Conservation (phyloP, 2,113 vertebrate species). For the Eptesicus fuscus region DNA sequence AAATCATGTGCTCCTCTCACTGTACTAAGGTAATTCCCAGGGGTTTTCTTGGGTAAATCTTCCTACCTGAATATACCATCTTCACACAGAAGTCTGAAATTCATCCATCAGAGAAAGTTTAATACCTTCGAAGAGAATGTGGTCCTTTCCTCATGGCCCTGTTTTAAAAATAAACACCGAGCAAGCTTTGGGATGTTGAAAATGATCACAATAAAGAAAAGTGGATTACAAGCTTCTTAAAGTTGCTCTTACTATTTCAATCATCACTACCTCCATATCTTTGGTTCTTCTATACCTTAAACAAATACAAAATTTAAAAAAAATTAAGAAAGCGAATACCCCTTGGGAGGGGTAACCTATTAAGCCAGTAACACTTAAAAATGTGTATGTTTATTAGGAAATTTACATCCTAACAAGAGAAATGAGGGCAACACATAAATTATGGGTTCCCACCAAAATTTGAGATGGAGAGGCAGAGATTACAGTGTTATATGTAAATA, state of each 20-base stretch:
- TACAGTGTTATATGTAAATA: neutral
- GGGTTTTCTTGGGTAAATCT: neutral
- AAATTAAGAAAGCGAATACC: neutral
- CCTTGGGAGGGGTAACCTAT: neutral
- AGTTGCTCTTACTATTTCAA: neutral
- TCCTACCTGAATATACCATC: neutral
- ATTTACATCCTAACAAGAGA: neutral
- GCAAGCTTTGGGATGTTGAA: neutral
- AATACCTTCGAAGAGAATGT: neutral
- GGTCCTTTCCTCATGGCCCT: neutral
- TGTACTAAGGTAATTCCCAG: neutral
- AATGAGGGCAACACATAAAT: neutral
- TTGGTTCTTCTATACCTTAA: conserved; percentile 5
- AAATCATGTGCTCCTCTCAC: neutral
- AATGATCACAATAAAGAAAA: neutral
- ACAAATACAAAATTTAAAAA: neutral
- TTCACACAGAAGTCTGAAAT: neutral
- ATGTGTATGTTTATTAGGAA: neutral
- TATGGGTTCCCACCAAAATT: neutral
- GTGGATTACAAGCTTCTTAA: neutral
- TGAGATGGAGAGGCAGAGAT: neutral
- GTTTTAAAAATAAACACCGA: neutral
- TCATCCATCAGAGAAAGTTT: neutral
- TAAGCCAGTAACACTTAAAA: neutral
- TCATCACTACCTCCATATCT: neutral